These are phyloP conservation scores for Chaetops frenatus DNA, from an alignment of 2,113 vertebrate species.

Conservation along the genomic window DNA sequence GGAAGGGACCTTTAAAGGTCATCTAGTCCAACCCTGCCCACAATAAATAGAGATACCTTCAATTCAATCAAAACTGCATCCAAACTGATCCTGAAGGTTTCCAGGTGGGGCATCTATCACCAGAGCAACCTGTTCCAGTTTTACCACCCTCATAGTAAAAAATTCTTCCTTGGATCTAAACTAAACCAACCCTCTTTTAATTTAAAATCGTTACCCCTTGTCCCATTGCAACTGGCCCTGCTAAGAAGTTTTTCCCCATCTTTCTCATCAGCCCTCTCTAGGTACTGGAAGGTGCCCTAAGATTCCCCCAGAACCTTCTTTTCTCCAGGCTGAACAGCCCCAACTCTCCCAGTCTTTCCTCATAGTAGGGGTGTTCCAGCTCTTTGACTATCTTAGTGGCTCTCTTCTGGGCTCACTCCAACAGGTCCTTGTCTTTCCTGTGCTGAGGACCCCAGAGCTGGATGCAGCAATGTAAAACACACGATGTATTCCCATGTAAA, in stretches of 20 bases:
- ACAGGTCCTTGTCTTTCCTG: neutral
- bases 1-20: neutral
- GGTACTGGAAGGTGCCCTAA: neutral
- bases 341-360: neutral
- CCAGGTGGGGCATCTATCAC: rapidly evolving
- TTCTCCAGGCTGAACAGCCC: neutral
- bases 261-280: neutral
- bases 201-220: neutral
- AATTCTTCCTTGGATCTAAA: neutral
- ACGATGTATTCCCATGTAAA: neutral
- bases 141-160: rapidly evolving
- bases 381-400: too few species aligned
- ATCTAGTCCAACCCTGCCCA: neutral
- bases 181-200: neutral
- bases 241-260: neutral
- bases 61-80: neutral
- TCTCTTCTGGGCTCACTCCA: neutral
- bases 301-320: neutral
- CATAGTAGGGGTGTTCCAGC: neutral
- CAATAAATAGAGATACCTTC: neutral
- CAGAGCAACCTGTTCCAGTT: neutral
- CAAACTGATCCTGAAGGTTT: neutral
- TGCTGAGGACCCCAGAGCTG: neutral
- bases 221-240: neutral
- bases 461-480: neutral